Conservation (phyloP, 2,888 invertebrate genomes). For the Ornithoptera priamus region DNA sequence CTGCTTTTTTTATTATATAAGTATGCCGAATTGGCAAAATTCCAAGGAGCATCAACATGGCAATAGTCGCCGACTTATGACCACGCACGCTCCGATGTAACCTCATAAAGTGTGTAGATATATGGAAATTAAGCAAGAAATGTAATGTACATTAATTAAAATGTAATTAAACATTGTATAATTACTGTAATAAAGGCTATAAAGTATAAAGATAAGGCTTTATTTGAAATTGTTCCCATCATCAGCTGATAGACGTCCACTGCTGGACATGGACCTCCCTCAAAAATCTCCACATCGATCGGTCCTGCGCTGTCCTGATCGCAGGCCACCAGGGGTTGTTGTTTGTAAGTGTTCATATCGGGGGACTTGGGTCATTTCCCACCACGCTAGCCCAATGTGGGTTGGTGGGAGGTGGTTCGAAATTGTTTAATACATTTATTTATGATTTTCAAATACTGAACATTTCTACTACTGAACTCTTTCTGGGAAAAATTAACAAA, state of each 20-base stretch:
- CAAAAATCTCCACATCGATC: too few species aligned
- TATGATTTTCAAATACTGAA: too few species aligned
- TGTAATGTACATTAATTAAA: constrained; percentile 1
- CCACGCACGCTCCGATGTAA: constrained; percentile 16
- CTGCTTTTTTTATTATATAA: background rate
- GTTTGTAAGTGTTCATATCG: too few species aligned
- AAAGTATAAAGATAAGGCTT: background rate
- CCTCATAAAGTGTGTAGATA: constrained; percentile 8
- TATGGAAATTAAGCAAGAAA: background rate
- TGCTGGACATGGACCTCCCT: too few species aligned
- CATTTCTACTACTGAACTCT: background rate
- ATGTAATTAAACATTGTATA: background rate
- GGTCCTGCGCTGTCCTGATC: too few species aligned
- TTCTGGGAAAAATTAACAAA: background rate
- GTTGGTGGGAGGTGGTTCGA: too few species aligned
- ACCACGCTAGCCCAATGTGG: too few species aligned
- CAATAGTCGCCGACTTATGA: constrained; percentile 15
- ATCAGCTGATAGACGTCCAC: too few species aligned
- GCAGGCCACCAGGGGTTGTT: too few species aligned
- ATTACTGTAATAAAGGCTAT: background rate
- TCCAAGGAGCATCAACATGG: constrained; percentile 14
- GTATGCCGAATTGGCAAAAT: constrained; percentile 6
- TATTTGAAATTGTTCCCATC: too few species aligned
- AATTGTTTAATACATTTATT: too few species aligned
- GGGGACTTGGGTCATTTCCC: too few species aligned